Evolutionary conservation across 2,113 vertebrate genomes (phyloP).

Genomic region (Halcyon malimbica): DNA sequence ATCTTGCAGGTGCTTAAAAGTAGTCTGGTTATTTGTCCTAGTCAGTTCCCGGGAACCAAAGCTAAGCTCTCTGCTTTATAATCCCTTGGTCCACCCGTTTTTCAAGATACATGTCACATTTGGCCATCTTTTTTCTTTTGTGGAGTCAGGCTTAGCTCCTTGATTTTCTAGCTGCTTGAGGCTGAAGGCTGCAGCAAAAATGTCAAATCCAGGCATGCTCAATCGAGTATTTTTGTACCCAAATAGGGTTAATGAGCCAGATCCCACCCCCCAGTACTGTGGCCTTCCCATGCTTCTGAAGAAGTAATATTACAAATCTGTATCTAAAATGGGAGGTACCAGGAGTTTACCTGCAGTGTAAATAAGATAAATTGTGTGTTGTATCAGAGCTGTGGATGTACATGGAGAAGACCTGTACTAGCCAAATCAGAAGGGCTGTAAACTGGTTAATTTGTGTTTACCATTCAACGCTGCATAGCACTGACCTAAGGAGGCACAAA

Average conservation of each 20-base stretch:
- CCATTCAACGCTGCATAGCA: not conserved
- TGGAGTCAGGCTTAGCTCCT: not conserved
- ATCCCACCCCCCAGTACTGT: not conserved
- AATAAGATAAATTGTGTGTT: not conserved
- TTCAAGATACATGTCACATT: not conserved
- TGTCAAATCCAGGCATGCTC: not conserved
- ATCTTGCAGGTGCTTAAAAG: constrained; percentile 21
- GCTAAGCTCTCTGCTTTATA: not conserved
- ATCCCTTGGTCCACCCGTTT: not conserved
- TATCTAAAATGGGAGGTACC: not conserved
- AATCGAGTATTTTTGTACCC: not conserved
- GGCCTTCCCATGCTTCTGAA: not conserved
- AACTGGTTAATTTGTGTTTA: constrained; percentile 1
- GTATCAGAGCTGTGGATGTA: not conserved
- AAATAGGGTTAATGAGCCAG: not conserved
- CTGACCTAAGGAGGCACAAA: not conserved
- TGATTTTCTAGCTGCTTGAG: not conserved
- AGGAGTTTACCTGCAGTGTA: not conserved
- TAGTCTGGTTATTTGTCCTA: constrained; percentile 18
- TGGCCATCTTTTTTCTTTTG: not conserved
- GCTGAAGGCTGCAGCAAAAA: not conserved
- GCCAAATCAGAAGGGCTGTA: not conserved
- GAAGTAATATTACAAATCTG: not conserved
- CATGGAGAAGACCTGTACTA: not conserved
- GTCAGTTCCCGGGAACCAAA: not conserved